These are phyloP conservation scores for Diachasmimorpha longicaudata DNA, from an alignment of 1,140 invertebrate species.

Conservation along the genomic window DNA sequence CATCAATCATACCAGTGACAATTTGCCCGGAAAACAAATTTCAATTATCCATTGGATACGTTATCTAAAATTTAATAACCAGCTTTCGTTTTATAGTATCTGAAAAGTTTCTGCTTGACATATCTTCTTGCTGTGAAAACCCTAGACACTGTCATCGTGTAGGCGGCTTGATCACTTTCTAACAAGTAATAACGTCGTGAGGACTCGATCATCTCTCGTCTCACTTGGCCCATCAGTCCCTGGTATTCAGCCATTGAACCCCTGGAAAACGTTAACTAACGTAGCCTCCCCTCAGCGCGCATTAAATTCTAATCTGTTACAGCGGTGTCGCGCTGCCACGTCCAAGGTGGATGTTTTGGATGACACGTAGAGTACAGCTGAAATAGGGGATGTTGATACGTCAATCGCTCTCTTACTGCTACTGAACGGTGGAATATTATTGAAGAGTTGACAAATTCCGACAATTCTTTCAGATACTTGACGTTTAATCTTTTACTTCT, in stretches of 20 bases:
- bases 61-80: slow-evolving; percentile 5
- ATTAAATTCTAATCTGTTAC: slow-evolving; percentile 60
- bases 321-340: slow-evolving; percentile 39
- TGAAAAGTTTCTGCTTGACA: background rate
- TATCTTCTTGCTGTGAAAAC: background rate
- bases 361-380: background rate
- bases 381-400: background rate
- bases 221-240: background rate
- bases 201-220: slow-evolving; percentile 24
- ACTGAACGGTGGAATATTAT: background rate
- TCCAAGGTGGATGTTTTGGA: slow-evolving; percentile 30
- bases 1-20: background rate
- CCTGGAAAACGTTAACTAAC: slow-evolving; percentile 10
- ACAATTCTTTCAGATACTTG: background rate
- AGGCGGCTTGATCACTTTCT: slow-evolving; percentile 36
- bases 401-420: background rate
- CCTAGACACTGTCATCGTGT: background rate
- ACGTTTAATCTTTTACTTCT: background rate
- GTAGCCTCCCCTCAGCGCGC: slow-evolving; percentile 36
- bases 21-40: background rate
- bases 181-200: slow-evolving; percentile 30
- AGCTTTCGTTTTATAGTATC: background rate
- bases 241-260: slow-evolving; percentile 11
- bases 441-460: background rate
- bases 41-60: background rate